Evolutionary conservation across 2,888 invertebrate genomes (phyloP).

Genomic region (Ophioninae sp.): DNA sequence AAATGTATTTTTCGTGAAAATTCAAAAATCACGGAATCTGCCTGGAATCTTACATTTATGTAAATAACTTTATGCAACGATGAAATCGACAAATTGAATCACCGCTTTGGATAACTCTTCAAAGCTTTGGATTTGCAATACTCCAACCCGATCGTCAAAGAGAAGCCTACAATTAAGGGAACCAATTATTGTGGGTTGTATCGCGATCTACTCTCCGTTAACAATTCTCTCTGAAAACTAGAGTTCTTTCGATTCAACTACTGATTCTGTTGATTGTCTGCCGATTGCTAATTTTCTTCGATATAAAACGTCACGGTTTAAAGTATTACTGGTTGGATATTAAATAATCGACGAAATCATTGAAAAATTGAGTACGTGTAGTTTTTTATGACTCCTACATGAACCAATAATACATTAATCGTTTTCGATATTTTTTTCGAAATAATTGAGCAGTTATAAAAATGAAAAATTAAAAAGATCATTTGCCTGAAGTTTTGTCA

Average conservation of each 20-base stretch:
- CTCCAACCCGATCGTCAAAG: background rate
- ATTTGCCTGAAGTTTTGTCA: too few relatives aligned
- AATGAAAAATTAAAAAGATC: too few relatives aligned
- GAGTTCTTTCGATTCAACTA: background rate
- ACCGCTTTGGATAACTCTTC: background rate
- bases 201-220: background rate
- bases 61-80: background rate
- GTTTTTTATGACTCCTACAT: too few relatives aligned
- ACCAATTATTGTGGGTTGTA: background rate
- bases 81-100: background rate
- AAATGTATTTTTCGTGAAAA: background rate
- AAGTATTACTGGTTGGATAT: background rate
- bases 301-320: background rate
- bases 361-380: too few relatives aligned
- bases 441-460: too few relatives aligned
- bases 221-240: background rate
- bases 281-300: background rate
- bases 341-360: too few relatives aligned
- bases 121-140: slow-evolving; percentile 7
- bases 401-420: too few relatives aligned
- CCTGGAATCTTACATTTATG: background rate
- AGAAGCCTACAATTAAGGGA: background rate
- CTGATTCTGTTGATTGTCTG: background rate
- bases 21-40: background rate
- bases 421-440: too few relatives aligned